Conservation (phyloP, 2,113 vertebrate genomes). For the Channa argus region DNA sequence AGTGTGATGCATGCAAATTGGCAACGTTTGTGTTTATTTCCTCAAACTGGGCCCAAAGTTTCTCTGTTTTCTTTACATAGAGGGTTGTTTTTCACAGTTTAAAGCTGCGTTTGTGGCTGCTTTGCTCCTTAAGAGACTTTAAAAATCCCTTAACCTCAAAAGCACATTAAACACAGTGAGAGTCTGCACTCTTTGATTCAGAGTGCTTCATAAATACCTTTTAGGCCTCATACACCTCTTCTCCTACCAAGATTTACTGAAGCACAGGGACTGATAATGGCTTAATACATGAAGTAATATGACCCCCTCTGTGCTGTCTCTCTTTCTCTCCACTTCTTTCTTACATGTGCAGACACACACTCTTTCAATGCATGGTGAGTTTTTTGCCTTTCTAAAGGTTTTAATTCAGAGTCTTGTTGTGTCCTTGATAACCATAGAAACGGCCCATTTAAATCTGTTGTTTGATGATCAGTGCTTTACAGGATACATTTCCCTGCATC, state of each 20-base stretch:
- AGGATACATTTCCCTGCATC: slow-evolving; percentile 24
- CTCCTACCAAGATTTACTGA: slow-evolving; percentile 47
- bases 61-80: slow-evolving; percentile 20
- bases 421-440: slow-evolving; percentile 31
- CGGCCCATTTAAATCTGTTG: slow-evolving; percentile 35
- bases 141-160: slow-evolving; percentile 35
- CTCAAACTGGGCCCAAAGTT: slow-evolving; percentile 18
- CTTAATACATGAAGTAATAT: slow-evolving; percentile 49
- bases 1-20: slow-evolving; percentile 17
- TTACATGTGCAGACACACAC: slow-evolving; percentile 30
- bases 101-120: slow-evolving; percentile 14
- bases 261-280: slow-evolving; percentile 45
- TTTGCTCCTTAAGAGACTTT: slow-evolving; percentile 12
- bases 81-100: slow-evolving; percentile 14
- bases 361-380: slow-evolving; percentile 6
- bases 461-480: slow-evolving; percentile 34
- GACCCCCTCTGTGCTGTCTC: slow-evolving; percentile 19
- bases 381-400: not conserved
- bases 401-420: slow-evolving; percentile 9
- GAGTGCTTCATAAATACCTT: slow-evolving; percentile 54
- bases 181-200: slow-evolving; percentile 29
- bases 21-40: slow-evolving; percentile 4
- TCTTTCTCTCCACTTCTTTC: slow-evolving; percentile 34
- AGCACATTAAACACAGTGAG: slow-evolving; percentile 30
- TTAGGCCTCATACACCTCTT: slow-evolving; percentile 41